Base-by-base conservation (phyloP, 2,888 invertebrate species). In the Phalangium opilio region DNA sequence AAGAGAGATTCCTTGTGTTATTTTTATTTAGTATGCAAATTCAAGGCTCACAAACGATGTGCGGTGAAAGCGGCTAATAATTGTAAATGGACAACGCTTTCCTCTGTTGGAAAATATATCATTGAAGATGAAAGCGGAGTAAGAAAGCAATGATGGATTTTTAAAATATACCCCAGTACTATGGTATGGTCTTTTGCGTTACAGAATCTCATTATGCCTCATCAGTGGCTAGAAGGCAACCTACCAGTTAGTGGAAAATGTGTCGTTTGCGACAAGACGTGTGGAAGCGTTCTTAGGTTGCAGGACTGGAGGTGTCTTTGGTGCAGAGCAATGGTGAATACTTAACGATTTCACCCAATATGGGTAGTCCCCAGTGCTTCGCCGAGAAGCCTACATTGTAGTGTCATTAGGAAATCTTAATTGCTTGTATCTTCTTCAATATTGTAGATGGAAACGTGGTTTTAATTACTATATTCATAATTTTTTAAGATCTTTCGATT, bases 271-370 rank as follows among this genome's bases (percentile, higher is more conserved):
- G 91, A 91, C 64, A 89, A 89, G 70, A 91, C 86, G 8, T 95
- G 95, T 69, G 95, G 95, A 49, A 93, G 91, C 49, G 93, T 95
- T 47, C 73, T 91, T 54, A 81, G 85, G 78, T 70, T 89, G 57
- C 91, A 93, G 74, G 95, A 95, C 70, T 93, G 86, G 83, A 75
- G 91, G 56, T 96, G 95, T 69, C 75, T 95, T 56, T 95, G 95
- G 95, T 96, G 95, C 65, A 78, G 87, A 50, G 77, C 79, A 20
- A 84, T 83, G 62, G 58, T 63, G 8, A 27, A 27, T 27, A 4
- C 8, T 27, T 27, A 27, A 27, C 8, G 8, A 27, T 7, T 27
- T 4, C 27, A 8, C 27, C 27, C 27, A 27, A 27, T n/a, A n/a
- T n/a, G 27, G 27, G 27, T n/a, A n/a, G n/a, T n/a, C n/a, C n/a